Evolutionary conservation across 1,140 invertebrate genomes (phyloP).

Genomic region (Babylonia areolata): DNA sequence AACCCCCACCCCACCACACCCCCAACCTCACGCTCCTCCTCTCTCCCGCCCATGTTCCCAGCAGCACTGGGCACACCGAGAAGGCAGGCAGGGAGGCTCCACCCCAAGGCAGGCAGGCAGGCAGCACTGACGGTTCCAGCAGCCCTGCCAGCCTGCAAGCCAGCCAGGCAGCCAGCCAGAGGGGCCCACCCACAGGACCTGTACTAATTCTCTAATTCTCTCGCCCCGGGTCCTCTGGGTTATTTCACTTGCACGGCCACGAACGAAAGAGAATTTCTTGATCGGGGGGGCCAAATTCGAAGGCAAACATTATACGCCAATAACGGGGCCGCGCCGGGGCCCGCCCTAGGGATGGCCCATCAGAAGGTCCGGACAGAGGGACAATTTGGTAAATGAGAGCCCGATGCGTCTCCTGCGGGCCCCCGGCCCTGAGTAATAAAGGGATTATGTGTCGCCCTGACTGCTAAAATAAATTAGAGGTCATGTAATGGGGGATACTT

Average conservation of each 20-base stretch:
- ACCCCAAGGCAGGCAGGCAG: too few species aligned
- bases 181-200: slow-evolving; percentile 23
- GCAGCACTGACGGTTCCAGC: too few species aligned
- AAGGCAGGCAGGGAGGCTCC: too few species aligned
- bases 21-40: background rate
- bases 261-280: slow-evolving; percentile 38
- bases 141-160: too few species aligned
- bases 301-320: slow-evolving; percentile 40
- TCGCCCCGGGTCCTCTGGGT: slow-evolving; percentile 30
- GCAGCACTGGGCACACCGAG: too few species aligned
- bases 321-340: slow-evolving; percentile 9
- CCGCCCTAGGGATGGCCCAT: slow-evolving; percentile 28
- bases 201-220: slow-evolving; percentile 40
- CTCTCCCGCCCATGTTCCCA: background rate
- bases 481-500: slow-evolving; percentile 41
- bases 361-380: slow-evolving; percentile 24
- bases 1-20: background rate
- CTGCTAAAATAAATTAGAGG: slow-evolving; percentile 42
- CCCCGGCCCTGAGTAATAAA: slow-evolving; percentile 31
- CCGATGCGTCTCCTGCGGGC: slow-evolving; percentile 25
- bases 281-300: slow-evolving; percentile 39
- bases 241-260: slow-evolving; percentile 41
- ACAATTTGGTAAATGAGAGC: slow-evolving; percentile 42
- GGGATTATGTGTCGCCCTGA: slow-evolving; percentile 30
- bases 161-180: too few species aligned